Evolutionary conservation across 2,888 invertebrate species (phyloP).

Genomic region (Caenorhabditis imperialis): DNA sequence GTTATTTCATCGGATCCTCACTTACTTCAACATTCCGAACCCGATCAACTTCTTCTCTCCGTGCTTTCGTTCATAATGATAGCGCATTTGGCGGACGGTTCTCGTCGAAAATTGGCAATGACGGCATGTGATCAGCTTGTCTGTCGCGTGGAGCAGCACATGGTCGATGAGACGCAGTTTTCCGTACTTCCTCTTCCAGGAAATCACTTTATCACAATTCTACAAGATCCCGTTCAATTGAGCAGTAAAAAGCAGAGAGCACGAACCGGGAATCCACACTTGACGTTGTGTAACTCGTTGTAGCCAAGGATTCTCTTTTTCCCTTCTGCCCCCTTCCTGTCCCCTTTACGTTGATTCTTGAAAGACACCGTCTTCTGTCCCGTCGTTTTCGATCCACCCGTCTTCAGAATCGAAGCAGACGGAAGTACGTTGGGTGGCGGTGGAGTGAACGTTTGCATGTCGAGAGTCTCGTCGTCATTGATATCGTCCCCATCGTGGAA

Average conservation of each 20-base stretch:
- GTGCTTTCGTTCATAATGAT: constrained; percentile 24
- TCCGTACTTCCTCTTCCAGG: constrained; percentile 39
- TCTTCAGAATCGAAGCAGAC: constrained; percentile 16
- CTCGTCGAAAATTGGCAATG: constrained; percentile 3
- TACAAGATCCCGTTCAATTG: too few relatives aligned
- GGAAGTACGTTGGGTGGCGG: background rate
- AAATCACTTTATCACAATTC: constrained; percentile 5
- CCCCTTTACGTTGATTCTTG: background rate
- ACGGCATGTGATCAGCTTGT: constrained; percentile 14
- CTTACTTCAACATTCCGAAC: constrained; percentile 24
- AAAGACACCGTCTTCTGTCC: constrained; percentile 5
- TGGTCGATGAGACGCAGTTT: constrained; percentile 44
- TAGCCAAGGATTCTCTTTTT: background rate
- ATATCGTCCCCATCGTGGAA: background rate
- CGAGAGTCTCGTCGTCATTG: background rate
- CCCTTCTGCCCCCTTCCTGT: background rate
- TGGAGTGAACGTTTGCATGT: constrained; percentile 4
- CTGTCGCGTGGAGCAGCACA: constrained; percentile 6
- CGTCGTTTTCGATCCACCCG: background rate
- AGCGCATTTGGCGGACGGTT: constrained; percentile 22
- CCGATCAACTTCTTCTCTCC: background rate
- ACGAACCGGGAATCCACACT: constrained; percentile 14
- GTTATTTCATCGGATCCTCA: too few relatives aligned
- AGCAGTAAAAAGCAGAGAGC: background rate
- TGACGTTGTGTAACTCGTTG: constrained; percentile 4